Evolutionary conservation across 2,113 vertebrate species (phyloP).

Genomic region (Strigops habroptila): DNA sequence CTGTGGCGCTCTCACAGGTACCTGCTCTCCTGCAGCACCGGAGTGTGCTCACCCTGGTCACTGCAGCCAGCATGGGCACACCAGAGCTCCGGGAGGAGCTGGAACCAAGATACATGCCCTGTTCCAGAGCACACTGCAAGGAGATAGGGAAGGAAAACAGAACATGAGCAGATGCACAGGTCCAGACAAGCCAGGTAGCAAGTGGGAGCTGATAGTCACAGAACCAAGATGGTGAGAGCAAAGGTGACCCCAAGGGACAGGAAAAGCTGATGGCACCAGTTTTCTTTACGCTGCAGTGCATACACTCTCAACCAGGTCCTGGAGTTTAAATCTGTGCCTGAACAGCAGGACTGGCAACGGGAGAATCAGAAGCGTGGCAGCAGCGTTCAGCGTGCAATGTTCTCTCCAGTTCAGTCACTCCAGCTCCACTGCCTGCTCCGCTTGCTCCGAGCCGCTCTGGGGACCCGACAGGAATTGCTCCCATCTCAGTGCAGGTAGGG

Average conservation of each 20-base stretch:
- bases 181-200: neutral
- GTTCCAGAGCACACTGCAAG: neutral
- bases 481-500: neutral
- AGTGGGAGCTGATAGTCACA: neutral
- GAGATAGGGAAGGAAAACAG: neutral
- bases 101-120: neutral
- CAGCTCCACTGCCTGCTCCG: neutral
- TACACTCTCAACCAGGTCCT: neutral
- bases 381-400: fast-evolving
- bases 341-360: neutral
- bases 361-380: neutral
- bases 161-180: neutral
- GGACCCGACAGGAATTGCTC: neutral
- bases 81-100: neutral
- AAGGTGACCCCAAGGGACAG: neutral
- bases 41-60: neutral
- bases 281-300: fast-evolving
- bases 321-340: neutral
- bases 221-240: neutral
- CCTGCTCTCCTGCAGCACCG: neutral
- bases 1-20: neutral
- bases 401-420: neutral
- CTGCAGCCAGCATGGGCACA: neutral
- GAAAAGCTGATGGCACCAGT: neutral
- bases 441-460: neutral